These are phyloP conservation scores for Tholera decimalis DNA, from an alignment of 2,888 invertebrate species.

Conservation along the genomic window DNA sequence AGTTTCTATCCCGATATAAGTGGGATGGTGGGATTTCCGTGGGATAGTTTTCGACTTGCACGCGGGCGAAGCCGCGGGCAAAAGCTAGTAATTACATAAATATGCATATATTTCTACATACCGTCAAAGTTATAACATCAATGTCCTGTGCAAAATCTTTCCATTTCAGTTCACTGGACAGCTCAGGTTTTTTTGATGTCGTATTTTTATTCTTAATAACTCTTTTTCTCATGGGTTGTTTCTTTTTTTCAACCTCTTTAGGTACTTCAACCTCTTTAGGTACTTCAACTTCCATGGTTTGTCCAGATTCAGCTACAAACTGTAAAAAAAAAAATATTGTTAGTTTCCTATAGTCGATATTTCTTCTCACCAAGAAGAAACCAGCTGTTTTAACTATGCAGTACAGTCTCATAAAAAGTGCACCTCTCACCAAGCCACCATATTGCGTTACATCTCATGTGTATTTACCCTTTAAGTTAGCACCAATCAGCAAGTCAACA, in stretches of 20 bases:
- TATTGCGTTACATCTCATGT: too few species aligned
- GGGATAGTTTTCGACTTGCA: too few species aligned
- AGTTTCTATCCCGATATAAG: too few species aligned
- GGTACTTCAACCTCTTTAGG: constrained; percentile 25
- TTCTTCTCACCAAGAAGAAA: too few species aligned
- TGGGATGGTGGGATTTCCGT: too few species aligned
- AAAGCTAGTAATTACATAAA: neutral
- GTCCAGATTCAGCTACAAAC: constrained; percentile 20
- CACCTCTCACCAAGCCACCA: too few species aligned
- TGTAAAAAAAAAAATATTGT: constrained; percentile 4
- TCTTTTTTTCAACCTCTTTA: constrained; percentile 22
- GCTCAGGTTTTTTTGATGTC: constrained; percentile 10
- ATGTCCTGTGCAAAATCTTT: constrained; percentile 64
- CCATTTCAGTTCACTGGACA: constrained; percentile 68
- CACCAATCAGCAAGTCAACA: too few species aligned
- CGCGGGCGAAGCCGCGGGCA: too few species aligned
- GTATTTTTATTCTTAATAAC: constrained; percentile 1
- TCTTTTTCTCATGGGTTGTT: constrained; percentile 31
- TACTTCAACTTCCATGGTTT: constrained; percentile 16
- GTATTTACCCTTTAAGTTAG: too few species aligned
- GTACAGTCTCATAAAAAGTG: too few species aligned
- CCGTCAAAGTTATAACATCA: constrained; percentile 76
- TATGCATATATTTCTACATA: constrained; percentile 55
- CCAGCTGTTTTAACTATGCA: too few species aligned
- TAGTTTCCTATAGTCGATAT: neutral